phyloP scores from a whole-genome alignment of 2,113 vertebrate species.

The Sturnira hondurensis region DNA sequence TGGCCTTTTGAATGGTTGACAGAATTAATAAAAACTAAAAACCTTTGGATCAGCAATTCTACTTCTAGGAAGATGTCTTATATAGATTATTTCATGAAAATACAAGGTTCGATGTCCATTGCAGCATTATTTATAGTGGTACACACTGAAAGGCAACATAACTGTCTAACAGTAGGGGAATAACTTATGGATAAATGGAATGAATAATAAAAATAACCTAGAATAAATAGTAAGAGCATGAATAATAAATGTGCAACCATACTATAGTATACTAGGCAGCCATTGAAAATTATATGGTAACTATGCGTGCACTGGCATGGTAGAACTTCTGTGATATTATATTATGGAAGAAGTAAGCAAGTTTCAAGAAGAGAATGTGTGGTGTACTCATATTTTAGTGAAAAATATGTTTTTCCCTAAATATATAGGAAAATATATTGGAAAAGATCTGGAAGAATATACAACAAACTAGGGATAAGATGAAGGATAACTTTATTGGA shows the following conservation, averaged over 20 bases:
- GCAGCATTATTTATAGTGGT: background rate
- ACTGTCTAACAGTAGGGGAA: background rate
- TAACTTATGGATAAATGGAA: background rate
- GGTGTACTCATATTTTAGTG: background rate
- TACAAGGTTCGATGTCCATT: background rate
- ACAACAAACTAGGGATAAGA: background rate
- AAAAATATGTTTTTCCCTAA: background rate
- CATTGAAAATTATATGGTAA: background rate
- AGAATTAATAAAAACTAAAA: background rate
- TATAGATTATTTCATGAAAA: background rate
- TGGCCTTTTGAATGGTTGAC: background rate
- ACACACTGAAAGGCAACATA: background rate
- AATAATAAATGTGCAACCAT: background rate
- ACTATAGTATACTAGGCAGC: background rate
- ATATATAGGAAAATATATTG: background rate
- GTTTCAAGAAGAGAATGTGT: background rate
- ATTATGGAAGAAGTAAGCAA: background rate
- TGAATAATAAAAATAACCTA: background rate
- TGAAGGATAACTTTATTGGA: background rate
- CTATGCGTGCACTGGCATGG: background rate
- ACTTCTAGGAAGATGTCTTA: background rate
- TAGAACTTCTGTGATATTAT: background rate
- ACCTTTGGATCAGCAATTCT: background rate
- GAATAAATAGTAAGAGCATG: background rate
- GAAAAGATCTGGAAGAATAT: background rate